Percentiles rank a stretch among this genome's conserved stretches.
Evolutionary conservation across 2,888 invertebrate species (phyloP).

Genomic region (Caenorhabditis panamensis): DNA sequence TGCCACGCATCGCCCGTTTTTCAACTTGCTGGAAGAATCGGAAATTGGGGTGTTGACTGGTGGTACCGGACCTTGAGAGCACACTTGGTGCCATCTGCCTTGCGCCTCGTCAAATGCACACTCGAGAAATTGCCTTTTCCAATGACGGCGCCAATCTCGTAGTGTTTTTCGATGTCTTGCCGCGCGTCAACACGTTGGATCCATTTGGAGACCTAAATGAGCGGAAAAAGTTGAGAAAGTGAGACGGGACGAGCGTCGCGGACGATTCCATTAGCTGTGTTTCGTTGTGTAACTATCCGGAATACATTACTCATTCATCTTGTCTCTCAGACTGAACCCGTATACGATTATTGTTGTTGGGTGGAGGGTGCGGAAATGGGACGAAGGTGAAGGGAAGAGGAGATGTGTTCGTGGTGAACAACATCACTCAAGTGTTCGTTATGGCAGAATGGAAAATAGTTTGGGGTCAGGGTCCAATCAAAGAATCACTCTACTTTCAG

Average conservation of each 20-base stretch:
- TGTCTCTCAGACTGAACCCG: slow-evolving; percentile 3
- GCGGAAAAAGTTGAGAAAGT: slow-evolving; percentile 31
- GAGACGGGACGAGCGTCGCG: slow-evolving; percentile 33
- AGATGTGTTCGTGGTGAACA: slow-evolving; percentile 14
- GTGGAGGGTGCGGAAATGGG: slow-evolving; percentile 21
- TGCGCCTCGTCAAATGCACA: slow-evolving; percentile 63
- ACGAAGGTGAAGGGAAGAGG: neutral
- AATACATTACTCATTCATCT: slow-evolving; percentile 36
- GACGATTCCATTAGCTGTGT: slow-evolving; percentile 45
- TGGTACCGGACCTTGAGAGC: slow-evolving; percentile 66
- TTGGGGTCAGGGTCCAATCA: neutral
- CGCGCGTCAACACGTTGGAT: slow-evolving; percentile 63
- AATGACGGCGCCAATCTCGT: slow-evolving; percentile 69
- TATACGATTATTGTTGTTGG: slow-evolving; percentile 39
- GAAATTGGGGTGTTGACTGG: slow-evolving; percentile 30
- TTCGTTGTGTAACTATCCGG: slow-evolving; percentile 44
- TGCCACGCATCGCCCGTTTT: slow-evolving; percentile 75
- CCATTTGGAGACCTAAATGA: slow-evolving; percentile 58
- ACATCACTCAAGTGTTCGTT: slow-evolving; percentile 3
- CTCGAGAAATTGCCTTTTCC: slow-evolving; percentile 72
- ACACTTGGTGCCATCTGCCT: slow-evolving; percentile 69
- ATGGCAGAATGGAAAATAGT: neutral
- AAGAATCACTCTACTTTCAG: no score
- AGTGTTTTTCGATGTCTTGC: slow-evolving; percentile 65
- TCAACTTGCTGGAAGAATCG: slow-evolving; percentile 76